Evolutionary conservation across 2,888 invertebrate genomes (phyloP), one percentile per base, ranked within the genome.

Genomic region (Cylindroiulus punctatus): DNA sequence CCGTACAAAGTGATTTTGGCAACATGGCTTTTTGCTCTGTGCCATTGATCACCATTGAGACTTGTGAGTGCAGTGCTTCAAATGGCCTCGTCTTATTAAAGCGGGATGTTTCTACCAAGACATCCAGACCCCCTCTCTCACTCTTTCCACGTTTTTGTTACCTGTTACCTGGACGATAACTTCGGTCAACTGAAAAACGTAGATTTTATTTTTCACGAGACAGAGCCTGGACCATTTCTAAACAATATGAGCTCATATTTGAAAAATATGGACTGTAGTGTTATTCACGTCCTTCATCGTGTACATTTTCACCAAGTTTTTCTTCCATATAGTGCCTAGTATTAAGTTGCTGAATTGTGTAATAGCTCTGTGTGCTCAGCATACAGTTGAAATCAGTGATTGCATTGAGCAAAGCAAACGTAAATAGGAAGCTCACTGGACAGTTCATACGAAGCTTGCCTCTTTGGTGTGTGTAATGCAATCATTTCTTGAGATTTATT

Each of bases 401-500:
- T 22, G 57, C 57, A 65, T 65, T 10, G 26, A 22, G 22, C 57
- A 22, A 22, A 65, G 8, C 57, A 65, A 26, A 65, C 57, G 17
- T 17, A 52, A 65, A 65, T 3, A 7, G 22, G 26, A n/a, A 65
- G 26, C 57, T 65, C 57, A 10, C n/a, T 5, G 57, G 57, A n/a
- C 7, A 65, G 57, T 65, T 22, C 4, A 22, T 65, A 5, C 57
- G 7, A 22, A 10, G 10, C 57, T 2, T 22, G 26, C n/a, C n/a
- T 22, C 57, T 65, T 22, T 22, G 4, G 22, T 22, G n/a, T 5
- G 57, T 5, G 57, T 65, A 22, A 65, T 22, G 22, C 57, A 65
- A 65, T 65, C 57, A 65, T 65, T 65, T 65, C 57, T n/a, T 65
- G 57, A 65, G 57, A 65, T 65, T 65, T 65, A 65, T 65, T 65